Conservation (phyloP, 2,888 invertebrate species). For the Zootermopsis nevadensis region DNA sequence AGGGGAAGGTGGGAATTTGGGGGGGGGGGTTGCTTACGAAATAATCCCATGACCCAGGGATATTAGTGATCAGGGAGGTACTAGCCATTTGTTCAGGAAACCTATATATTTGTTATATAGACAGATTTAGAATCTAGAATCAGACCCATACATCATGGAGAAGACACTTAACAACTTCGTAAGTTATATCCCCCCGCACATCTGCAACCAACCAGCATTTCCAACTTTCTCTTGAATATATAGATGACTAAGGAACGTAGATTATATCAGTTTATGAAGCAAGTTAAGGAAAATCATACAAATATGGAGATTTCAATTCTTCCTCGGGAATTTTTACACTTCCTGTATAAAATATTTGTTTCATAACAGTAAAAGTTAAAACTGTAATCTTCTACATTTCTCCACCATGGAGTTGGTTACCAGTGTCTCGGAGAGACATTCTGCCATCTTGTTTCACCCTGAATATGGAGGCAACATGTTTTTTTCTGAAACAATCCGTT, state of each 20-base stretch:
- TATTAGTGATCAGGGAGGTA: constrained; percentile 2
- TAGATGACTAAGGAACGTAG: background rate
- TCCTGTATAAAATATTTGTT: too few relatives aligned
- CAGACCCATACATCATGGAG: background rate
- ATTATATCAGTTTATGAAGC: background rate
- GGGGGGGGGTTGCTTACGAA: background rate
- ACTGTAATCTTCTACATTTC: too few relatives aligned
- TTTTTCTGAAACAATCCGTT: too few relatives aligned
- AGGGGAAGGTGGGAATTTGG: background rate
- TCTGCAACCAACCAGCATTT: background rate
- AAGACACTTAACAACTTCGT: background rate
- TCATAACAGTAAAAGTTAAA: too few relatives aligned
- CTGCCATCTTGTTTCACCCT: too few relatives aligned
- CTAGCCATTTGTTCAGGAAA: constrained; percentile 6
- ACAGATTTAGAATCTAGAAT: background rate
- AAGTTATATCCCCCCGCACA: background rate
- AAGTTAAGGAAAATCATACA: too few relatives aligned
- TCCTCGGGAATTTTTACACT: too few relatives aligned
- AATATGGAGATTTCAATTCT: too few relatives aligned
- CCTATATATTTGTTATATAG: background rate
- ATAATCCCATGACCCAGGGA: background rate
- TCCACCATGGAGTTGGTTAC: too few relatives aligned
- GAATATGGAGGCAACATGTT: too few relatives aligned
- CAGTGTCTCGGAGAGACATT: too few relatives aligned
- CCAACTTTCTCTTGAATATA: too few relatives aligned